Evolutionary conservation across 2,797 vertebrate genomes (phyloP).

Genomic region (Sciurus vulgaris): DNA sequence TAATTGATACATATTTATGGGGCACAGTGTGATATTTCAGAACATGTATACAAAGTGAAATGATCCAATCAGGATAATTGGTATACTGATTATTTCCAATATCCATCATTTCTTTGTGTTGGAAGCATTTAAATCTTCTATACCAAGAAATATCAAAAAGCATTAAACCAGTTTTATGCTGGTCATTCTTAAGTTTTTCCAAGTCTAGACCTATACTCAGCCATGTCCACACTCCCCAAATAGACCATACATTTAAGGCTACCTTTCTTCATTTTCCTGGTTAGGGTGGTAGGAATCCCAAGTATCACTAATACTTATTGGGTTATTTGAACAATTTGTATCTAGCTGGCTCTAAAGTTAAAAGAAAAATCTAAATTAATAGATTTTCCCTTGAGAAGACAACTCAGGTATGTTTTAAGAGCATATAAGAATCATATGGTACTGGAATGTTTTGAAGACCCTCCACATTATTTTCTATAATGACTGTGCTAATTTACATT

Average conservation of each 20-base stretch:
- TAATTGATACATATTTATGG: not conserved
- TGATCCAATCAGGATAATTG: not conserved
- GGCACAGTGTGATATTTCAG: not conserved
- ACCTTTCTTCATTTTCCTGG: not conserved
- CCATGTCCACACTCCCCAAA: not conserved
- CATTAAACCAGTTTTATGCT: not conserved
- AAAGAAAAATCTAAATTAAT: slow-evolving; percentile 29
- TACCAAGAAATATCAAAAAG: not conserved
- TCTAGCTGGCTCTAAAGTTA: not conserved
- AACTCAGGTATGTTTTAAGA: slow-evolving; percentile 7
- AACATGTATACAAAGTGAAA: not conserved
- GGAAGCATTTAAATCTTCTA: not conserved
- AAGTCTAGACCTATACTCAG: not conserved
- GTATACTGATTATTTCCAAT: not conserved
- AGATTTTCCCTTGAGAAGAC: slow-evolving; percentile 22
- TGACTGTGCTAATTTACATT: not conserved
- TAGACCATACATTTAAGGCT: not conserved
- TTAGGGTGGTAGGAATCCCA: not conserved
- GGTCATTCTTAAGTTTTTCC: slow-evolving; percentile 31
- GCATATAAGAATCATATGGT: not conserved
- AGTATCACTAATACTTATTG: not conserved
- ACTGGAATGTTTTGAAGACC: not conserved
- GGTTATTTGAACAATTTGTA: not conserved
- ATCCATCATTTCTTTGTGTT: not conserved
- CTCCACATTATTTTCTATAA: not conserved